Base-by-base conservation (phyloP, 2,888 invertebrate species). In the Brachypterus glaber region DNA sequence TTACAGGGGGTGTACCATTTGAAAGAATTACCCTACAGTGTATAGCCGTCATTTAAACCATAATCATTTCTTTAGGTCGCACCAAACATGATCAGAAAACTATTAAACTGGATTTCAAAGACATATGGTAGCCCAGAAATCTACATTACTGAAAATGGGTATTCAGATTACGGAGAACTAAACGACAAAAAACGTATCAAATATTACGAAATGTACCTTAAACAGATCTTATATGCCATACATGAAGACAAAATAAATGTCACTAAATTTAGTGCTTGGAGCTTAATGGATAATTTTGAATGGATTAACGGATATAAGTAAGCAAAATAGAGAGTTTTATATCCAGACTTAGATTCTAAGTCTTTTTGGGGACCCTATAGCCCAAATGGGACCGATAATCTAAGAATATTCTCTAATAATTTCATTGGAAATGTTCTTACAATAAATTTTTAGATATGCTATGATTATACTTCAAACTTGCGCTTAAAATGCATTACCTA, bases 91-190 rank as follows among this genome's bases (percentile, higher is more conserved):
- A 7, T 81, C 43, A 59, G 64, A 43, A 73, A 74, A 43, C 40
- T 76, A 1, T 54, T 80, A 0, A 59, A 66, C 12, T 71, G 72
- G 64, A 68, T 62, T 17, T 57, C 53, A 44, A 39, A 44, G 1
- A 48, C 55, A 15, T 61, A 58, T 40, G 45, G 49, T 30, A 73
- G 77, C 54, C 73, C 74, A 0, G 59, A 68, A 30, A 64, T 79
- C 5, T 68, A 67, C 39, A 55, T 79, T 2, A 72, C 73, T 0
- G 79, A 76, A 51, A 78, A 76, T 44, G 78, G 77, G 1, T 71
- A 39, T 68, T 4, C 49, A 12, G 70, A 71, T 8, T 16, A 13
- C 17, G 44, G 41, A 12, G 24, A 29, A 13, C 25, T 45, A 9
- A 17, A 42, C 30, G 46, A 46, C 18, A 32, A 35, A 24, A 13